Evolutionary conservation across 2,888 invertebrate genomes (phyloP).

Genomic region (Amphimallon solstitiale): DNA sequence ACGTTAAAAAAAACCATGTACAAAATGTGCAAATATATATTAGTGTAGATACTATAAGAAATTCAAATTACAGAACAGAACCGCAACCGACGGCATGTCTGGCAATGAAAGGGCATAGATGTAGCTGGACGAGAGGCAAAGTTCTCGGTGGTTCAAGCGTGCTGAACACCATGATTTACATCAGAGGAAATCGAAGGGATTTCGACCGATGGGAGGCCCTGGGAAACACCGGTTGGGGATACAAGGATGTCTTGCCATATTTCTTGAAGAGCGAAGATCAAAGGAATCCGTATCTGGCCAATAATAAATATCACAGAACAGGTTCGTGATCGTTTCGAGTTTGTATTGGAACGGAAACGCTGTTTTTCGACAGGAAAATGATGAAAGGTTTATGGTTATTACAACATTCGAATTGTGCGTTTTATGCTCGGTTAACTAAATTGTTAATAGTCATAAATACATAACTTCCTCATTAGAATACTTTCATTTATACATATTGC

Average conservation of each 20-base stretch:
- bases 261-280: slow-evolving; percentile 90
- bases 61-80: slow-evolving; percentile 82
- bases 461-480: too few species aligned
- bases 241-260: slow-evolving; percentile 81
- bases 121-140: slow-evolving; percentile 92
- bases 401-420: too few species aligned
- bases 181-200: slow-evolving; percentile 87
- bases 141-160: slow-evolving; percentile 89
- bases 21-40: too few species aligned
- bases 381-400: too few species aligned
- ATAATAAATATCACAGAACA: slow-evolving; percentile 76
- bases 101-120: slow-evolving; percentile 85
- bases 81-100: slow-evolving; percentile 85
- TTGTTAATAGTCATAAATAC: too few species aligned
- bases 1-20: too few species aligned
- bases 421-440: too few species aligned
- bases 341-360: too few species aligned
- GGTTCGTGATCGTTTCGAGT: too few species aligned
- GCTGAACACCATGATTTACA: slow-evolving; percentile 90
- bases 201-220: slow-evolving; percentile 87
- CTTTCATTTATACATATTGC: too few species aligned
- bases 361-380: too few species aligned
- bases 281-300: slow-evolving; percentile 86
- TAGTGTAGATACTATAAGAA: too few species aligned
- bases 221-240: slow-evolving; percentile 91